Conservation (phyloP, 2,888 invertebrate species). For the Priocnemis perturbator region DNA sequence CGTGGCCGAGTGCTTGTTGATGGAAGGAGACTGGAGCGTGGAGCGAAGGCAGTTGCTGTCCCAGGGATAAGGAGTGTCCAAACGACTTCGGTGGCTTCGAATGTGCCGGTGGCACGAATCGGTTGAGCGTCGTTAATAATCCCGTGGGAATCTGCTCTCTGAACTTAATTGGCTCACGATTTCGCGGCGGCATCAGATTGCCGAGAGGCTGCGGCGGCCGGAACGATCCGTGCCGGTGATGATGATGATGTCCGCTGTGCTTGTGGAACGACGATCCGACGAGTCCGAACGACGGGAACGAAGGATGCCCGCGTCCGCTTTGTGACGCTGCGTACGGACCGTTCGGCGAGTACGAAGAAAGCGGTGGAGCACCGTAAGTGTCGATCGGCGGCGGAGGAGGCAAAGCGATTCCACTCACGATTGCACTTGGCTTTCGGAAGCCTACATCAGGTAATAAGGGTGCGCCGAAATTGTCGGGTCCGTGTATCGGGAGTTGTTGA, state of each 20-base stretch:
- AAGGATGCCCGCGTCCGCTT: slow-evolving; percentile 74
- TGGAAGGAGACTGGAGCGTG: slow-evolving; percentile 60
- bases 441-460: slow-evolving; percentile 50
- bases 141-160: slow-evolving; percentile 84
- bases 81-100: slow-evolving; percentile 62
- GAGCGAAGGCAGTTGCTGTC: slow-evolving; percentile 63
- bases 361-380: slow-evolving; percentile 63
- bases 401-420: slow-evolving; percentile 27
- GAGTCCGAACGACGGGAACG: slow-evolving; percentile 56
- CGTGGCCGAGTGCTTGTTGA: slow-evolving; percentile 42
- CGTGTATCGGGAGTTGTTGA: slow-evolving; percentile 55
- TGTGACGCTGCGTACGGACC: slow-evolving; percentile 73
- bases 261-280: slow-evolving; percentile 71
- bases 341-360: slow-evolving; percentile 65
- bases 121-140: slow-evolving; percentile 78
- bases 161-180: slow-evolving; percentile 80
- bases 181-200: slow-evolving; percentile 65
- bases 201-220: slow-evolving; percentile 54
- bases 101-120: slow-evolving; percentile 71
- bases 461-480: slow-evolving; percentile 45
- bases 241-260: slow-evolving; percentile 46
- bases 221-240: slow-evolving; percentile 39
- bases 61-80: slow-evolving; percentile 54
- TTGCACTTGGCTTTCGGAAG: slow-evolving; percentile 73
- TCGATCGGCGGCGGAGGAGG: slow-evolving; percentile 49